These are phyloP conservation scores for Acleris literana DNA, from an alignment of 2,888 invertebrate species.

Conservation along the genomic window DNA sequence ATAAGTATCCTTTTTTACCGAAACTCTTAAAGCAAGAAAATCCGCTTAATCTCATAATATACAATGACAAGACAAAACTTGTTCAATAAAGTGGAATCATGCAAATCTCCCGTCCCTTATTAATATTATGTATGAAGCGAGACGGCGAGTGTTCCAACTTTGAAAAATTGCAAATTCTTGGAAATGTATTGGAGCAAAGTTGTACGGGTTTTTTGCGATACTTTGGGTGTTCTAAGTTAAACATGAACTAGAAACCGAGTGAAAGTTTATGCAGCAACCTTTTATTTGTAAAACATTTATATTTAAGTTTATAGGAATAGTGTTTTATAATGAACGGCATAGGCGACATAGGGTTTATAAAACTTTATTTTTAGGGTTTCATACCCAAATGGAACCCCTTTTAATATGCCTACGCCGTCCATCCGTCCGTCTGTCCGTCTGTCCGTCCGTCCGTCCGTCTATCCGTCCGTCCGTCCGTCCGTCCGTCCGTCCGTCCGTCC, in stretches of 20 bases:
- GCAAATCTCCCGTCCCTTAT: conserved; percentile 64
- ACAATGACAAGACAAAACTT: conserved; percentile 73
- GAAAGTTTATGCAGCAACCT: background rate
- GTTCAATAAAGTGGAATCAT: conserved; percentile 69
- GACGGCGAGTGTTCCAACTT: conserved; percentile 39
- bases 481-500: too few relatives aligned
- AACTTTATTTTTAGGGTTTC: too few relatives aligned
- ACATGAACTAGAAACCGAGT: conserved; percentile 9
- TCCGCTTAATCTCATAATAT: conserved; percentile 64
- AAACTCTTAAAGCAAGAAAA: conserved; percentile 22
- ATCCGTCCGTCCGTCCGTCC: too few relatives aligned
- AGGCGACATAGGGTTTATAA: too few relatives aligned
- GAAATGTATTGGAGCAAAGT: conserved; percentile 33
- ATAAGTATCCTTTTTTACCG: background rate
- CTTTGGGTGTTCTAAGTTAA: conserved; percentile 15
- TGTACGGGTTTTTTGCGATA: conserved; percentile 16
- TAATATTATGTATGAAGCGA: conserved; percentile 68
- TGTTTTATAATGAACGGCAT: too few relatives aligned
- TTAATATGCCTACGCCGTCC: too few relatives aligned
- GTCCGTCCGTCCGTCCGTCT: too few relatives aligned
- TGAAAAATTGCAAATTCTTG: conserved; percentile 37
- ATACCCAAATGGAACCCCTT: too few relatives aligned
- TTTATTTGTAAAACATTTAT: background rate
- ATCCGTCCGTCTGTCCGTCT: too few relatives aligned
- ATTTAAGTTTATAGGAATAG: too few relatives aligned